Evolutionary conservation across 2,888 invertebrate species (phyloP), one percentile per base, ranked within the genome.

Genomic region (Mamestra brassicae): DNA sequence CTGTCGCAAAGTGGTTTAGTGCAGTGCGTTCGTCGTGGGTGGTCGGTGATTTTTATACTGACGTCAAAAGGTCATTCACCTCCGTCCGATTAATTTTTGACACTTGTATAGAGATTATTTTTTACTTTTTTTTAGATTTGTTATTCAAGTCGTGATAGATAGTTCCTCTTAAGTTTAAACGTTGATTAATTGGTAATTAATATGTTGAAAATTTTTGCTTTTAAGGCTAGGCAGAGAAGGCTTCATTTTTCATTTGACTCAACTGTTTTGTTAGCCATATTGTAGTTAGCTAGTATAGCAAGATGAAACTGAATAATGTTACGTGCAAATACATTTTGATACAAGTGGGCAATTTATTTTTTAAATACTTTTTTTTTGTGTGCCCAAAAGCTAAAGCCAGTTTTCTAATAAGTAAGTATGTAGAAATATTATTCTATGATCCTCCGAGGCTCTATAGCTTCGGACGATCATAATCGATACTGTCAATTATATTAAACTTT

Each of bases 11-110:
- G 79, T 82, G 78, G 76, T 80, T 82, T 77, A 80, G 74, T 80
- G 74, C 76, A 70, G 58, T 65, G 71, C 83, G 80, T 82, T 71
- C 95, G 82, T 88, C 93, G 95, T 96, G 96, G 96, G 96, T 95
- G 96, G 96, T 93, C 95, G 87, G 89, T 91, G 93, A 93, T 93
- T 92, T 93, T 94, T 93, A 92, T 93, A 90, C 90, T 87, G 86
- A 91, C 93, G 95, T 95, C 95, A 94, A 94, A 94, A 94, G 96
- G 93, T 95, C 95, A 90, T 92, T 93, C 90, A 94, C 78, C 93
- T 89, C 84, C 68, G 74, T 73, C 83, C 92, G 92, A 93, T 93
- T 93, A 93, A 76, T 85, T 81, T 85, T 91, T 91, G 90, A 92
- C 94, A 94, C 94, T 93, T 94, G 92, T 91, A 86, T 89, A 79